Evolutionary conservation across 2,888 invertebrate genomes (phyloP).

Genomic region (Suillia variegata): DNA sequence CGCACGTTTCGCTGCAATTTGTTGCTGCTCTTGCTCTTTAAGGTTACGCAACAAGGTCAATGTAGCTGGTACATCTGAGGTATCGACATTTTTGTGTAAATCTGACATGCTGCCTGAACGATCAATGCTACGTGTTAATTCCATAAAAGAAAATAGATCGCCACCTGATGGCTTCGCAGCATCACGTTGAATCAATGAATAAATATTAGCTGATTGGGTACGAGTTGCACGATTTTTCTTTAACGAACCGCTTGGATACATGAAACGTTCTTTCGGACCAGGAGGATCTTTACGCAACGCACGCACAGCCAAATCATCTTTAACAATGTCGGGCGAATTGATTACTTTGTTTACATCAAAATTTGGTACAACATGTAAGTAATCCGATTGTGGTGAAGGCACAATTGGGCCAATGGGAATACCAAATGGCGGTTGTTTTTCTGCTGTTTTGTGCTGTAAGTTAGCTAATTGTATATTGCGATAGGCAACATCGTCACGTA

Average conservation of each 20-base stretch:
- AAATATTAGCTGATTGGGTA: slow-evolving; percentile 83
- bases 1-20: slow-evolving; percentile 25
- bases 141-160: slow-evolving; percentile 65
- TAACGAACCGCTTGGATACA: slow-evolving; percentile 60
- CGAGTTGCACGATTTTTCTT: slow-evolving; percentile 81
- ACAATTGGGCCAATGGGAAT: slow-evolving; percentile 86
- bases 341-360: slow-evolving; percentile 52
- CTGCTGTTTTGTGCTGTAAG: slow-evolving; percentile 71
- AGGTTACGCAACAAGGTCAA: slow-evolving; percentile 51
- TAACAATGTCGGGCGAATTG: slow-evolving; percentile 74
- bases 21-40: slow-evolving; percentile 45
- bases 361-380: slow-evolving; percentile 75
- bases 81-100: slow-evolving; percentile 52
- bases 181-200: slow-evolving; percentile 74
- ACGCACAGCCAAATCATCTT: slow-evolving; percentile 86
- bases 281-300: slow-evolving; percentile 79
- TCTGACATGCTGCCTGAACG: slow-evolving; percentile 70
- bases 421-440: slow-evolving; percentile 89
- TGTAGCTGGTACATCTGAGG: slow-evolving; percentile 52
- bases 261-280: slow-evolving; percentile 44
- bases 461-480: slow-evolving; percentile 81
- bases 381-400: slow-evolving; percentile 80
- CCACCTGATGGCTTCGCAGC: slow-evolving; percentile 61
- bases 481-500: slow-evolving; percentile 83
- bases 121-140: slow-evolving; percentile 64